Conservation (phyloP, 2,888 invertebrate genomes). For the Chaitophorus viminalis region DNA sequence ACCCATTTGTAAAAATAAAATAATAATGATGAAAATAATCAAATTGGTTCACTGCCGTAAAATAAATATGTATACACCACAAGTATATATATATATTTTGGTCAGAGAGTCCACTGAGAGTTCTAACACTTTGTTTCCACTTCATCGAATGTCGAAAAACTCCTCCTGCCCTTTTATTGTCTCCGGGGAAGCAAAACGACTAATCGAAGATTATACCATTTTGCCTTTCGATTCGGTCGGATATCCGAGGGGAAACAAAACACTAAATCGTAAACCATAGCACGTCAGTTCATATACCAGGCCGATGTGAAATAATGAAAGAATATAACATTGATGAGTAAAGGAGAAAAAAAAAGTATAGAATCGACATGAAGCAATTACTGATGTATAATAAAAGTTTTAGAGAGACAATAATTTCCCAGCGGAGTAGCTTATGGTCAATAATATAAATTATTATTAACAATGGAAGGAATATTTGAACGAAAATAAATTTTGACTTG, state of each 20-base stretch:
- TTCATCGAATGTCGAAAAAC: slow-evolving; percentile 26
- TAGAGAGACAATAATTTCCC: slow-evolving; percentile 21
- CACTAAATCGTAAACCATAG: slow-evolving; percentile 7
- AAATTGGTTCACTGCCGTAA: slow-evolving; percentile 6
- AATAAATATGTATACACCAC: background rate
- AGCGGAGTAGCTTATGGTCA: slow-evolving; percentile 10
- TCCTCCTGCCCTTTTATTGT: background rate
- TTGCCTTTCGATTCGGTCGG: background rate
- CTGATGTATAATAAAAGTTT: slow-evolving; percentile 17
- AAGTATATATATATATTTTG: background rate
- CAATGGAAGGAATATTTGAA: slow-evolving; percentile 8
- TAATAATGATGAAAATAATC: background rate
- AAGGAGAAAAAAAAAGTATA: slow-evolving; percentile 26
- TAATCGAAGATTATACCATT: slow-evolving; percentile 53
- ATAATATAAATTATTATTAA: slow-evolving; percentile 18
- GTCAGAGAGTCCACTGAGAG: slow-evolving; percentile 36
- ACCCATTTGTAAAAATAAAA: background rate
- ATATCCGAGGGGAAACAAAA: slow-evolving; percentile 9
- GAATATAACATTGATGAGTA: background rate
- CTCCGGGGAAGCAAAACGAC: slow-evolving; percentile 17
- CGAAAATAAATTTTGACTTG: background rate
- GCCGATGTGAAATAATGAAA: slow-evolving; percentile 14
- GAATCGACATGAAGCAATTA: slow-evolving; percentile 14
- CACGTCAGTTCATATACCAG: slow-evolving; percentile 32
- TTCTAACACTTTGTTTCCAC: slow-evolving; percentile 39